phyloP scores from a whole-genome alignment of 2,797 vertebrate genomes.

The Knipowitschia caucasica region DNA sequence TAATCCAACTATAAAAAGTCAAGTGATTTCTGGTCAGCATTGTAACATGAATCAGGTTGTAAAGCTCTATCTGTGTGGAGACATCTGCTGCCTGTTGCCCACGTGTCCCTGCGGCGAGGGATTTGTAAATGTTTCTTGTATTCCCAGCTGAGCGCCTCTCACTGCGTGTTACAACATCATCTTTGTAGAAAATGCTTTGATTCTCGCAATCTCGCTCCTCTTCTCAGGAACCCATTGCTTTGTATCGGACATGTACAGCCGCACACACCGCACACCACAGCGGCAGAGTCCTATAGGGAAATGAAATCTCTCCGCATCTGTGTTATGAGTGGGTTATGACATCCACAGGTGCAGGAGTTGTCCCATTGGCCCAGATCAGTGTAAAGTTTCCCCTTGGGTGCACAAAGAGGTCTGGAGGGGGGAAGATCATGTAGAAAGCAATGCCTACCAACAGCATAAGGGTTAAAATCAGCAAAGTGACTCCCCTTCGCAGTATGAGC shows the following conservation, averaged over 20 bases:
- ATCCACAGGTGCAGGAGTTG: slow-evolving; percentile 40
- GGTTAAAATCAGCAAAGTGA: slow-evolving; percentile 45
- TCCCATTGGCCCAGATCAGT: slow-evolving; percentile 52
- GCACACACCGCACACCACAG: slow-evolving; percentile 7
- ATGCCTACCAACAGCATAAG: slow-evolving; percentile 69
- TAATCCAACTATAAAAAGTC: slow-evolving; percentile 20
- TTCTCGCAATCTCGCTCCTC: slow-evolving; percentile 10
- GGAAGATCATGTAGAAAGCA: slow-evolving; percentile 64
- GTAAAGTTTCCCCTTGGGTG: slow-evolving; percentile 45
- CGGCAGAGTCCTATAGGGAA: slow-evolving; percentile 2
- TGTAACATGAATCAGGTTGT: slow-evolving; percentile 26
- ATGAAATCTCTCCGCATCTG: slow-evolving; percentile 10
- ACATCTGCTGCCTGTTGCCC: slow-evolving; percentile 15
- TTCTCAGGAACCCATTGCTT: slow-evolving; percentile 15
- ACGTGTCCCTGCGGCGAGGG: slow-evolving; percentile 4
- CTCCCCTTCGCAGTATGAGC: slow-evolving; percentile 66
- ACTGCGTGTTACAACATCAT: slow-evolving; percentile 23
- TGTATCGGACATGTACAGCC: slow-evolving; percentile 26
- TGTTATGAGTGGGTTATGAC: slow-evolving; percentile 27
- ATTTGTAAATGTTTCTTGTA: slow-evolving; percentile 14
- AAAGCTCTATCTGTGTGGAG: slow-evolving; percentile 10
- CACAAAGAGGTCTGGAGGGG: slow-evolving; percentile 40
- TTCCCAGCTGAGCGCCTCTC: slow-evolving; percentile 16
- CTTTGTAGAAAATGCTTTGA: slow-evolving; percentile 28
- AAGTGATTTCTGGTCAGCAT: slow-evolving; percentile 22